Evolutionary conservation across 2,888 invertebrate species (phyloP), one percentile per base, ranked within the genome.

Genomic region (Liodrosophila aerea): DNA sequence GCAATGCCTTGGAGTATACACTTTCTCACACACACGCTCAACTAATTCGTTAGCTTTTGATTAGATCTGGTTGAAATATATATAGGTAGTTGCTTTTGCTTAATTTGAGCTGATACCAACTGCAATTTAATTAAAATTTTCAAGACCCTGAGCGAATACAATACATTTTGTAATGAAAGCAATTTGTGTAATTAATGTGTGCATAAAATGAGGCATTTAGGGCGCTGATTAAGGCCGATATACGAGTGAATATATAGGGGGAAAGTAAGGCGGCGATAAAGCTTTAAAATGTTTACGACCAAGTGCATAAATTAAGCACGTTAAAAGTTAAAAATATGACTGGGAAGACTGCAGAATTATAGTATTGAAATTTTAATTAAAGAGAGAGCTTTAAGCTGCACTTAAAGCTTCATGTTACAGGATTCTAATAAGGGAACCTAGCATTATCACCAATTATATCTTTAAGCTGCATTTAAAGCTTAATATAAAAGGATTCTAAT

Each of bases 141-240:
- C 22, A 5, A 22, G 22, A 5, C 22, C 22, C 22, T 4, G 22
- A 7, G 16, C 31, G 27, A 46, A 53, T 18, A 16, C 59, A 65
- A 53, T 65, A 46, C 46, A 43, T 44, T 57, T 57, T 50, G 36
- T 54, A 65, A 68, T 72, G 33, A 50, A 34, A 44, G 50, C 43
- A 53, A 53, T 60, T 66, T 54, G 41, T 13, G 51, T 45, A 60
- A 72, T 66, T 72, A 52, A 66, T 45, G 53, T 34, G 29, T 30
- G 22, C 63, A 33, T 36, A 16, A 43, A 54, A 44, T 44, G 34
- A 36, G 13, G 44, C 53, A 58, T 45, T 52, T 45, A 52, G 52
- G 37, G 27, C 29, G 53, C 7, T 46, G 45, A 56, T 49, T 44
- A 43, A 47, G 16, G 16, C 15, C 37, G 16, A 37, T 39, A 16